These are phyloP conservation scores for Manis crassicaudata DNA, from an alignment of 2,797 vertebrate species.

Conservation along the genomic window DNA sequence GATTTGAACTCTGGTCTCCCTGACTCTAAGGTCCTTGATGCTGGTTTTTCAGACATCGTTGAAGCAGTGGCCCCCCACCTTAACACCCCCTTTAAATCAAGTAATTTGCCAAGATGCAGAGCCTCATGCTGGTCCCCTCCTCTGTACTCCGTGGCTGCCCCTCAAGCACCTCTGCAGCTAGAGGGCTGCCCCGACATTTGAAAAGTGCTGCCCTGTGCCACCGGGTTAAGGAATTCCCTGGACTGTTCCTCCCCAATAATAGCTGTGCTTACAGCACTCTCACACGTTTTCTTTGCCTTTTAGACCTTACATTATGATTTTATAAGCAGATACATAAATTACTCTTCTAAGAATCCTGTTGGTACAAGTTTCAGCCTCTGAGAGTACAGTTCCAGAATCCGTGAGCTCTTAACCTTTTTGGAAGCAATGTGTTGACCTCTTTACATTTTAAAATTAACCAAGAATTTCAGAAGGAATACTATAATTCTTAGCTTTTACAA, in stretches of 20 bases:
- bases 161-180: not conserved
- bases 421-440: conserved; percentile 50
- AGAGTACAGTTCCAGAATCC: conserved; percentile 18
- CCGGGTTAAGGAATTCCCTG: not conserved
- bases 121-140: not conserved
- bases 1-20: not conserved
- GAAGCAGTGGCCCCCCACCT: not conserved
- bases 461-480: conserved; percentile 73
- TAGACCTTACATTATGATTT: conserved; percentile 45
- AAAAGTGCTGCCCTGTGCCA: not conserved
- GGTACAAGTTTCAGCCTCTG: not conserved
- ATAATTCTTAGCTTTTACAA: conserved; percentile 63
- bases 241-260: not conserved
- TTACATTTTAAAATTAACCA: conserved; percentile 77
- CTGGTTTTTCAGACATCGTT: conserved; percentile 31
- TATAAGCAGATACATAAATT: not conserved
- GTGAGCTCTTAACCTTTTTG: conserved; percentile 42
- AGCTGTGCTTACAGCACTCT: not conserved
- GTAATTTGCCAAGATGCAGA: not conserved
- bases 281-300: not conserved
- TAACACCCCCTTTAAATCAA: too few species aligned
- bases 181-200: too few species aligned
- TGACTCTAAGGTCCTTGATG: not conserved
- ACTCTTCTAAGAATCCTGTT: not conserved
- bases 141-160: not conserved